Base-by-base conservation (phyloP, 1,140 invertebrate species). In the Neodiprion virginianus region DNA sequence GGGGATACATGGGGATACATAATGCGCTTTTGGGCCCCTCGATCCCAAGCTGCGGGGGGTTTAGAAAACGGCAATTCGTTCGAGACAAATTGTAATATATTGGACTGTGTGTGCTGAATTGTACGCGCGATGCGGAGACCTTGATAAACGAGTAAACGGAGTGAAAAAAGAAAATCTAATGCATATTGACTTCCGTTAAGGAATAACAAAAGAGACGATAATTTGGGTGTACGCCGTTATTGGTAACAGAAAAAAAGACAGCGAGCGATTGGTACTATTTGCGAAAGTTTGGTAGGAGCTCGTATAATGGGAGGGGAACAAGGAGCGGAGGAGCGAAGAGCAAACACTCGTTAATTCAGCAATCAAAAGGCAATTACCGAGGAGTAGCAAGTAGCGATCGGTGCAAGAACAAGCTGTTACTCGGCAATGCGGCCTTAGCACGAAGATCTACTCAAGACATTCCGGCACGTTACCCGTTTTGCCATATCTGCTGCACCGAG, bases 81-180 rank as follows among this genome's bases (percentile, higher is more conserved):
- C 79, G 79, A 84, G 86, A 87, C 87, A 86, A 88, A 86, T 88
- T 87, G 80, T 88, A 86, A 87, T 86, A 84, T 85, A 87, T 88
- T 84, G 77, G 80, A 82, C 84, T 75, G 75, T 71, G 69, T 74
- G 74, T 77, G 70, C 79, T 84, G 81, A 83, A 79, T 83, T 84
- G 81, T 83, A 82, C 74, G 75, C 53, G 47, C 40, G 8, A 53
- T 76, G 61, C 5, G 8, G 53, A 61, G n/a, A 7, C 8, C 11
- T 40, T 5, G 28, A 40, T 2, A 40, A 40, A 40, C 5, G 28
- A 40, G 28, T 2, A 40, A 40, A 40, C 28, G 28, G 1, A 40
- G 28, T 40, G 28, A 40, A 40, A 40, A 5, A 40, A 40, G 28
- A 3, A 40, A 21, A 21, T 21, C 17, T 21, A 21, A 0, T 21